A percentile compares a stretch with the other conserved stretches of the same genome.
phyloP scores from a whole-genome alignment of 2,888 invertebrate species.

The Polietes domitor region DNA sequence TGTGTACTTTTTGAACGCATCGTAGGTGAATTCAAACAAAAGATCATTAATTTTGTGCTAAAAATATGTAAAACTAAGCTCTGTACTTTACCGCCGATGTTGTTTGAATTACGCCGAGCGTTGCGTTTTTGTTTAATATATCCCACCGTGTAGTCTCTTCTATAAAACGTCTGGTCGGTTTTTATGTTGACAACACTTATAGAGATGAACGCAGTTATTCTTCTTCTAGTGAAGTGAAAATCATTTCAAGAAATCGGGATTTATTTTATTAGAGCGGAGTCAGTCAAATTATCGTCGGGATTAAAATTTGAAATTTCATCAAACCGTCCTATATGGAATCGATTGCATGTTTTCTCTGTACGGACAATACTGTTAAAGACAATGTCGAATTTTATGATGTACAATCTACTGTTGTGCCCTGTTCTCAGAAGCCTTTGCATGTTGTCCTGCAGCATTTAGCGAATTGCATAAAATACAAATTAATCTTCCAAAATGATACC shows the following conservation, averaged over 20 bases:
- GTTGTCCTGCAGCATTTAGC: slow-evolving; percentile 76
- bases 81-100: too few relatives aligned
- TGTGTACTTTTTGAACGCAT: too few relatives aligned
- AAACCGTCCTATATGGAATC: slow-evolving; percentile 68
- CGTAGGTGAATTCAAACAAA: too few relatives aligned
- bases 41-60: too few relatives aligned
- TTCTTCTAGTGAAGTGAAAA: slow-evolving; percentile 60
- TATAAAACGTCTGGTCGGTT: too few relatives aligned
- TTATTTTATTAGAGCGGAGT: not conserved
- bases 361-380: slow-evolving; percentile 70
- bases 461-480: slow-evolving; percentile 75
- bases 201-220: not conserved
- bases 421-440: slow-evolving; percentile 75
- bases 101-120: not conserved
- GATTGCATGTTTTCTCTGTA: slow-evolving; percentile 73
- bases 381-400: slow-evolving; percentile 70
- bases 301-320: slow-evolving; percentile 15
- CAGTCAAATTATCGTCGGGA: not conserved
- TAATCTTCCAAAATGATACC: slow-evolving; percentile 70
- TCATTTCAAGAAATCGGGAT: not conserved
- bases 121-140: too few relatives aligned
- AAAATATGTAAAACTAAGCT: too few relatives aligned
- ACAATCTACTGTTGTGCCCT: slow-evolving; percentile 72
- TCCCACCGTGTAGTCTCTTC: too few relatives aligned
- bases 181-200: too few relatives aligned